These are phyloP conservation scores for Omphaloscelis lunosa DNA, from an alignment of 2,888 invertebrate genomes.

Conservation along the genomic window DNA sequence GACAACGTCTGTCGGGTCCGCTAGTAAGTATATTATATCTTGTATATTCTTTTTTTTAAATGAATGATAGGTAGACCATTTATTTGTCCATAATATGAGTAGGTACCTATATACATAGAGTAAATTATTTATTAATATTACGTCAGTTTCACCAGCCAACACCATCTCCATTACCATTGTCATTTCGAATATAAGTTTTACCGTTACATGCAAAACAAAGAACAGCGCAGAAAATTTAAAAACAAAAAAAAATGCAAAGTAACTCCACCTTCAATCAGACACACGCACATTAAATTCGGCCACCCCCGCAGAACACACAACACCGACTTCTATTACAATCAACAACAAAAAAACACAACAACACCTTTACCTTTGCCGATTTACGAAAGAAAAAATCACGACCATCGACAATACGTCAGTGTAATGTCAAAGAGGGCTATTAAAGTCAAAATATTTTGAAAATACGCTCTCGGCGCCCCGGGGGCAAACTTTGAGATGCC, in stretches of 20 bases:
- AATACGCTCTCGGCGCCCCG: slow-evolving; percentile 84
- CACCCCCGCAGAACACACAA: slow-evolving; percentile 60
- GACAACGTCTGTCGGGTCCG: too few species aligned
- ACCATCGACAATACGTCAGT: slow-evolving; percentile 81
- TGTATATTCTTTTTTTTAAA: too few species aligned
- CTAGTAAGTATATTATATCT: too few species aligned
- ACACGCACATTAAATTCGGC: slow-evolving; percentile 39
- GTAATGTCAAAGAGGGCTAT: slow-evolving; percentile 83
- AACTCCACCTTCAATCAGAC: slow-evolving; percentile 8
- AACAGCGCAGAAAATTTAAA: neutral
- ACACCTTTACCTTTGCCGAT: slow-evolving; percentile 68
- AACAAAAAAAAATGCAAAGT: slow-evolving; percentile 3
- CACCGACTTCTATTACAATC: slow-evolving; percentile 60
- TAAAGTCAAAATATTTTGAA: slow-evolving; percentile 90
- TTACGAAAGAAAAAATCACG: slow-evolving; percentile 69
- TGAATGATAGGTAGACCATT: too few species aligned
- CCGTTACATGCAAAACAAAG: slow-evolving; percentile 9
- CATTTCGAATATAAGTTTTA: neutral
- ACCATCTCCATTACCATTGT: neutral
- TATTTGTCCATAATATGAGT: too few species aligned
- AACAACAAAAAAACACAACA: slow-evolving; percentile 54
- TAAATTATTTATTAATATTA: neutral
- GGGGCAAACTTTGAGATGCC: slow-evolving; percentile 82
- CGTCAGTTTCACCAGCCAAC: neutral
- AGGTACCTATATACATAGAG: too few species aligned